Base-by-base conservation (phyloP, 2,888 invertebrate genomes). In the Acholoe squamosa region DNA sequence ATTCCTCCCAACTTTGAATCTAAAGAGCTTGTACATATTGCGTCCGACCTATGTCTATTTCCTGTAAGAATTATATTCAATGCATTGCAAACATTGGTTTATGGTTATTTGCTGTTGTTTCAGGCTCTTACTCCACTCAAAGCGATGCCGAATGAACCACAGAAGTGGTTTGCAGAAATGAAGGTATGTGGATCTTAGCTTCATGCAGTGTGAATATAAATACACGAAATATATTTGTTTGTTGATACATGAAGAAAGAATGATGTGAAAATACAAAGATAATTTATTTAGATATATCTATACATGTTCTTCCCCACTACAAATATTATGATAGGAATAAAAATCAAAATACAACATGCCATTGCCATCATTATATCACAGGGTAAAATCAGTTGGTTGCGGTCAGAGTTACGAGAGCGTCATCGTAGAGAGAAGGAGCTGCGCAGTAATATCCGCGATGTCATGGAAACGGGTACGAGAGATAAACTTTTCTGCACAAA, bases 371-470 rank as follows among this genome's bases (percentile, higher is more conserved):
- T 31, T 28, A 16, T 31, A 3, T 34, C 67, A 25, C 91, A 92
- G 92, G 89, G 90, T 67, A 92, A 92, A 56, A 28, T 92, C 25
- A 80, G 88, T 12, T 92, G 92, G 92, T 31, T 92, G 56, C 89
- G 91, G 84, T 86, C 28, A 34, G 92, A 92, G 84, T 25, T 92
- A 16, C 71, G 91, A 12, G 91, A 92, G 61, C 28, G 71, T 7
- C 84, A 91, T 19, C 90, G 89, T 14, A 33, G 86, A 61, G 91
- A 91, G 67, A 43, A 33, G 54, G 14, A 34, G 52, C 80, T 91
- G n/a, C 90, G 86, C 43, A 25, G 28, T 25, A 71, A 77, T 34
- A 77, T 92, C 34, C 80, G 80, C 31, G 90, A 71, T 43, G 76
- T 80, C 5, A 90, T 89, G n/a, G 56, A 84, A 19, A 56, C 71